A percentile compares a stretch with the other conserved stretches of the same genome.
Evolutionary conservation across 2,888 invertebrate species (phyloP).

Genomic region (Deilephila porcellus): DNA sequence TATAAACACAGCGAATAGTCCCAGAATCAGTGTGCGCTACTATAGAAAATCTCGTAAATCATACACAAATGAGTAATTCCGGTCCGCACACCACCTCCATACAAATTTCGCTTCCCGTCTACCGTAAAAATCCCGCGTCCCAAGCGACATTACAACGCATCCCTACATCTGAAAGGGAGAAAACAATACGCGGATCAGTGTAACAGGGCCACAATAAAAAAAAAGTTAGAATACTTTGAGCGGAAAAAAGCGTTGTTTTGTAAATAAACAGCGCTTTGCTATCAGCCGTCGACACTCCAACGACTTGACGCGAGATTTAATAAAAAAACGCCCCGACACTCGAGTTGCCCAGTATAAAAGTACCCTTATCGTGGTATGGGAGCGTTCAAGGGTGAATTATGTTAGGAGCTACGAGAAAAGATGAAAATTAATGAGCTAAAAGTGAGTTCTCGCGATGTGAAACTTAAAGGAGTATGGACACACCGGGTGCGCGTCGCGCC

Average conservation of each 20-base stretch:
- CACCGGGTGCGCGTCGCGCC: neutral
- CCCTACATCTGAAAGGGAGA: conserved; percentile 60
- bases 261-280: conserved; percentile 78
- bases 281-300: conserved; percentile 81
- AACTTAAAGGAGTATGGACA: conserved; percentile 27
- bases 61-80: conserved; percentile 14
- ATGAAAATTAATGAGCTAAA: conserved; percentile 85
- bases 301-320: conserved; percentile 75
- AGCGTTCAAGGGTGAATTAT: conserved; percentile 82
- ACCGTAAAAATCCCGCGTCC: conserved; percentile 37
- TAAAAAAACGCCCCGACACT: conserved; percentile 68
- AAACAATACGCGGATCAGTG: conserved; percentile 60
- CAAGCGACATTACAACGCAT: conserved; percentile 64
- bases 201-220: conserved; percentile 52
- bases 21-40: no score
- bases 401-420: conserved; percentile 76
- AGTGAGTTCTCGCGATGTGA: conserved; percentile 65
- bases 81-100: neutral
- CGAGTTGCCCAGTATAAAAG: conserved; percentile 66
- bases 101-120: neutral
- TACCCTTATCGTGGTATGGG: conserved; percentile 81
- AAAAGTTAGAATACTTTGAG: conserved; percentile 70
- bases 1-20: no score
- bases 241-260: conserved; percentile 78
- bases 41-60: neutral